These are phyloP conservation scores for Neuroterus valhalla DNA, from an alignment of 1,140 invertebrate genomes.

Conservation along the genomic window DNA sequence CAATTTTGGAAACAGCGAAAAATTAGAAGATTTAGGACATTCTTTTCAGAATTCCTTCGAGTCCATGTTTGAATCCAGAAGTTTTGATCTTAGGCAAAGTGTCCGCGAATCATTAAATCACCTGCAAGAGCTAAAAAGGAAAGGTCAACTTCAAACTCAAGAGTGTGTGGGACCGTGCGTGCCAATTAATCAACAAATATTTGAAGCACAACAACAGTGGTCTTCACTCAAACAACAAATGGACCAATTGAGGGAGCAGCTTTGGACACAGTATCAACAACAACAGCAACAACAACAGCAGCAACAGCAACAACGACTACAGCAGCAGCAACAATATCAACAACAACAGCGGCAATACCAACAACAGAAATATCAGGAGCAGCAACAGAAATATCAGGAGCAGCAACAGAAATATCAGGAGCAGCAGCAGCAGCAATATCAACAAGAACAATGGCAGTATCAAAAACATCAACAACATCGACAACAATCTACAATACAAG, in stretches of 20 bases:
- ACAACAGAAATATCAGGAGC: not conserved
- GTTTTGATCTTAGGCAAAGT: not conserved
- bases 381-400: no score
- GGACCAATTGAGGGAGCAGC: not conserved
- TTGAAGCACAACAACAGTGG: not conserved
- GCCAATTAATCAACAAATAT: constrained; percentile 1
- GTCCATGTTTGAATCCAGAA: not conserved
- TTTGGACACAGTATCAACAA: not conserved
- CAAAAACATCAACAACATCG: not conserved
- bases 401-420: no score
- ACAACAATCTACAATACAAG: not conserved
- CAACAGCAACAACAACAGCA: not conserved
- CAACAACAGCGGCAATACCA: constrained; percentile 30
- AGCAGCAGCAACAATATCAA: constrained; percentile 36
- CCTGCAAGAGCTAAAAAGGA: not conserved
- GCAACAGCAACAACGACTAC: constrained; percentile 37
- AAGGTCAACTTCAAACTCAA: constrained; percentile 13
- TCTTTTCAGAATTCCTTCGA: constrained; percentile 10
- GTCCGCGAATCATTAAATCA: not conserved
- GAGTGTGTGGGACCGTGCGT: not conserved
- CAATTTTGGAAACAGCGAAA: not conserved
- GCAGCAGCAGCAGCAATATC: no score
- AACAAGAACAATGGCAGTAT: not conserved
- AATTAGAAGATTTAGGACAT: not conserved
- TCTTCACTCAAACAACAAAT: not conserved